Conservation (phyloP, 2,113 vertebrate genomes). For the Gadus macrocephalus region DNA sequence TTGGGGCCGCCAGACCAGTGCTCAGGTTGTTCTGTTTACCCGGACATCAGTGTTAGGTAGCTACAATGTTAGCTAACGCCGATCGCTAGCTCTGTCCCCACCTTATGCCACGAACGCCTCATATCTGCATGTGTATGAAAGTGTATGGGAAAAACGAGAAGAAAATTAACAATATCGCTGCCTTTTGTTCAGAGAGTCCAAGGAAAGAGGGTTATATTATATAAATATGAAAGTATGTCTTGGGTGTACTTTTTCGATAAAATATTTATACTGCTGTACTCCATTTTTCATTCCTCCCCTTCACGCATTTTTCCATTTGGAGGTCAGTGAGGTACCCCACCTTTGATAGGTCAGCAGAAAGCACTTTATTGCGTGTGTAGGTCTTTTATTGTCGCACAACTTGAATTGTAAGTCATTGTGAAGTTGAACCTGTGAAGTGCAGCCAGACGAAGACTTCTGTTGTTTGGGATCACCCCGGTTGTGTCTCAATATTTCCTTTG, state of each 20-base stretch:
- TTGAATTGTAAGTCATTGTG: conserved; percentile 51
- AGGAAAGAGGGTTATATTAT: too few relatives aligned
- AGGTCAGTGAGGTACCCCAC: conserved; percentile 31
- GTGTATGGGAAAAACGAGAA: too few relatives aligned
- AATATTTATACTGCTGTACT: background rate
- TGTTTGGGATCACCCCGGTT: conserved; percentile 46
- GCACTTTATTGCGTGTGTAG: conserved; percentile 63
- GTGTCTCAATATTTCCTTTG: conserved; percentile 42
- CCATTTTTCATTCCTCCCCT: background rate
- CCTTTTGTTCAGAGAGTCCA: too few relatives aligned
- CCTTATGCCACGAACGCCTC: background rate
- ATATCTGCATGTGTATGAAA: background rate
- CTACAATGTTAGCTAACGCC: conserved; percentile 22
- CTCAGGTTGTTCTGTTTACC: conserved; percentile 31
- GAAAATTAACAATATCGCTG: too few relatives aligned
- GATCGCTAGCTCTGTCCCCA: conserved; percentile 24
- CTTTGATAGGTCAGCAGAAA: conserved; percentile 49
- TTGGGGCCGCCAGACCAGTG: background rate
- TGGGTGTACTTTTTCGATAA: background rate
- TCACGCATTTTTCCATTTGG: background rate
- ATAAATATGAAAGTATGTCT: too few relatives aligned
- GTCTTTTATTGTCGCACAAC: conserved; percentile 30
- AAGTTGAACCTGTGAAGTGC: conserved; percentile 37
- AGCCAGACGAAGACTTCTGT: conserved; percentile 30
- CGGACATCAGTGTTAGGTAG: conserved; percentile 17